phyloP scores from a whole-genome alignment of 2,113 vertebrate genomes.

The Limanda limanda region DNA sequence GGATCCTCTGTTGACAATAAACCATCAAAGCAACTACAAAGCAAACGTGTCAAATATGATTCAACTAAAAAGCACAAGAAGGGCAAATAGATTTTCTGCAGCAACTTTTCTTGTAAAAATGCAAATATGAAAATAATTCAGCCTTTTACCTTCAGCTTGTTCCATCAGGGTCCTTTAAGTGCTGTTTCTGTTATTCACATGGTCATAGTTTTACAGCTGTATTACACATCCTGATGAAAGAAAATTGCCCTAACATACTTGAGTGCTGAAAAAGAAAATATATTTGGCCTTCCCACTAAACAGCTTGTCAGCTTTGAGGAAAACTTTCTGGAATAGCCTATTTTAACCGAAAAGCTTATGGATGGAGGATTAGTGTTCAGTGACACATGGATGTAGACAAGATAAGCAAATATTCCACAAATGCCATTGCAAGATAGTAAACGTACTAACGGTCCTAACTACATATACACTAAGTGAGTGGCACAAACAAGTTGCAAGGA shows the following conservation, averaged over 20 bases:
- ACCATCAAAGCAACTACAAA: too few species aligned
- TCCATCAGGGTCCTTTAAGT: too few species aligned
- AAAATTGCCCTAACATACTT: neutral
- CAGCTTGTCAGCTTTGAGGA: too few species aligned
- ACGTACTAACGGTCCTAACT: neutral
- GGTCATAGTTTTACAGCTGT: neutral
- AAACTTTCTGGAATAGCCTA: too few species aligned
- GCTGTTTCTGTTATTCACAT: too few species aligned
- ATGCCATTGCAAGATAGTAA: neutral
- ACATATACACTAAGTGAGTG: neutral
- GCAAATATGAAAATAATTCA: too few species aligned
- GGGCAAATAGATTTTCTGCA: neutral
- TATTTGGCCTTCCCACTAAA: too few species aligned
- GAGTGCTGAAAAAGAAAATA: neutral
- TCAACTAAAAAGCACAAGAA: too few species aligned
- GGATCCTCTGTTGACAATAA: too few species aligned
- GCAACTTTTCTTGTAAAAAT: neutral
- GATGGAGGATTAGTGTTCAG: neutral
- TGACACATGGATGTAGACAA: neutral
- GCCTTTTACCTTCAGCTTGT: too few species aligned
- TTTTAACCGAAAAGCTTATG: too few species aligned
- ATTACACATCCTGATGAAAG: constrained; percentile 8
- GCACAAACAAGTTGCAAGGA: neutral
- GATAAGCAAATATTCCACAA: neutral
- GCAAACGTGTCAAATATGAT: too few species aligned